Evolutionary conservation across 2,797 vertebrate species (phyloP).

Genomic region (Dermochelys coriacea): DNA sequence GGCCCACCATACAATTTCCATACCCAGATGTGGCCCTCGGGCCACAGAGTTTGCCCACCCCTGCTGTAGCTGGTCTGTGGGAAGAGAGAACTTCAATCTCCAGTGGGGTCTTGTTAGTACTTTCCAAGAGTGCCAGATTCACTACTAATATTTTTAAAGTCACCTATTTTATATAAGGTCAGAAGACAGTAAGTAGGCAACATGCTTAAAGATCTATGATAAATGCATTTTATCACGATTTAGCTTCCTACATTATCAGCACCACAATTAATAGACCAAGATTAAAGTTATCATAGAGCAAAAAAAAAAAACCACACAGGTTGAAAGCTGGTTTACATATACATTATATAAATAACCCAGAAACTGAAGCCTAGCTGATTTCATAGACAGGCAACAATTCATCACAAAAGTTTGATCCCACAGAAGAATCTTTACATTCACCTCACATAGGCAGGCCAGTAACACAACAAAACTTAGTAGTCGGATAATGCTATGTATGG

Average conservation of each 20-base stretch:
- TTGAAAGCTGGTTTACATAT: not conserved
- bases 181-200: not conserved
- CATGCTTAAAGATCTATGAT: not conserved
- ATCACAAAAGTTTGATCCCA: not conserved
- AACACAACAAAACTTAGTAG: not conserved
- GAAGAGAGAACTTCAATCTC: too few relatives aligned
- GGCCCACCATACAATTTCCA: too few relatives aligned
- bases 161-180: not conserved
- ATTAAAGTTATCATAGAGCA: not conserved
- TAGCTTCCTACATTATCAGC: not conserved
- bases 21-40: too few relatives aligned
- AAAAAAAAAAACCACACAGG: too few relatives aligned
- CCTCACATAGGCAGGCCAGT: not conserved
- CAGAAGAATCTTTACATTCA: not conserved
- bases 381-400: not conserved
- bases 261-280: not conserved
- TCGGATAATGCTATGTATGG: not conserved
- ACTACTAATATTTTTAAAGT: not conserved
- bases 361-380: not conserved
- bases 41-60: too few relatives aligned
- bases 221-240: not conserved
- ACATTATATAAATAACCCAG: not conserved
- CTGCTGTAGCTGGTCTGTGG: too few relatives aligned
- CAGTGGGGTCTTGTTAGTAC: not conserved
- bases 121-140: not conserved